phyloP scores from a whole-genome alignment of 2,113 vertebrate species.

The Tricholaema leucomelas region DNA sequence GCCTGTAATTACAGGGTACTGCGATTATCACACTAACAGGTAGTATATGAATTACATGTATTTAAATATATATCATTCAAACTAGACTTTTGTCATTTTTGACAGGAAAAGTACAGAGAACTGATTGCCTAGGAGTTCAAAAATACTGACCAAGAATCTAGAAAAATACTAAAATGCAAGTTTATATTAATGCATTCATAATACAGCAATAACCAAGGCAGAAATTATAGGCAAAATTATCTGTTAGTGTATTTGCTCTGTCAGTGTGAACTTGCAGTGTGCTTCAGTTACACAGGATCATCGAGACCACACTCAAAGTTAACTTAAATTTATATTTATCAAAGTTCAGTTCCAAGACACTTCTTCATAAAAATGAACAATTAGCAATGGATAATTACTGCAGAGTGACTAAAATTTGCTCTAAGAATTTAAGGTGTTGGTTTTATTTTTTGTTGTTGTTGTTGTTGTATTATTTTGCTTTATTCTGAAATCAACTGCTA shows the following conservation, averaged over 20 bases:
- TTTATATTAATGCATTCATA: neutral
- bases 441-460: neutral
- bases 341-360: neutral
- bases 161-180: neutral
- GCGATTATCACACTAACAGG: slow-evolving; percentile 34
- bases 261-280: neutral
- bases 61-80: slow-evolving; percentile 3
- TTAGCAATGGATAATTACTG: too few species aligned
- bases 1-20: neutral
- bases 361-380: neutral
- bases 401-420: neutral
- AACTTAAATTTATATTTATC: neutral
- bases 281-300: neutral
- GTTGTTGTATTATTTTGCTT: too few species aligned
- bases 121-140: neutral
- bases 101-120: neutral
- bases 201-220: neutral
- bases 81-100: neutral
- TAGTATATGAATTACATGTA: neutral
- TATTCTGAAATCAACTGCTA: neutral
- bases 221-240: neutral
- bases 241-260: neutral
- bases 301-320: too few species aligned
- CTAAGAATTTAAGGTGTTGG: neutral
- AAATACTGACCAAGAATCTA: neutral